These are phyloP conservation scores for Oophaga sylvatica DNA, from an alignment of 2,797 vertebrate genomes.

Conservation along the genomic window DNA sequence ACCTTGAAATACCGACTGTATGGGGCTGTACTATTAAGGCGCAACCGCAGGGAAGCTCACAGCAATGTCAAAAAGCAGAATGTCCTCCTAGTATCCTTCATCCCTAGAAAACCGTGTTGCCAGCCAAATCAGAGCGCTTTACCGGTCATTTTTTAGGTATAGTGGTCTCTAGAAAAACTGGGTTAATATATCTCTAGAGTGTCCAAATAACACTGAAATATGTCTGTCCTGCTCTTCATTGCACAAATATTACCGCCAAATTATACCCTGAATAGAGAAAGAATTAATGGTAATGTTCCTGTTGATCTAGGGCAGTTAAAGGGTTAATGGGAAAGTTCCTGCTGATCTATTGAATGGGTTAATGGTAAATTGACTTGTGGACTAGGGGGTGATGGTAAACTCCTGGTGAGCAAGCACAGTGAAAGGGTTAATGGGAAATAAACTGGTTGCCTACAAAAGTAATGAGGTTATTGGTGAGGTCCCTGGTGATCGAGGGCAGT, in stretches of 20 bases:
- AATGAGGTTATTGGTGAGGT: not conserved
- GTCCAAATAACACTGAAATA: too few relatives aligned
- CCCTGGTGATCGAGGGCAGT: not conserved
- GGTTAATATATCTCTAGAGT: too few relatives aligned
- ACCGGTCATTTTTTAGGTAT: not conserved
- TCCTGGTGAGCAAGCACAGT: too few relatives aligned
- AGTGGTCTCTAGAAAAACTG: not conserved
- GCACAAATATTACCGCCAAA: too few relatives aligned
- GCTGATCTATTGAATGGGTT: not conserved
- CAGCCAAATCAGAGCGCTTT: not conserved
- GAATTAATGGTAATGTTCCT: not conserved
- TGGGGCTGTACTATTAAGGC: conserved; percentile 40
- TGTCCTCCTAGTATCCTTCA: conserved; percentile 39
- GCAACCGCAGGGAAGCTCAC: conserved; percentile 41
- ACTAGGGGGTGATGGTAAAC: not conserved
- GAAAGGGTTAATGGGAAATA: too few relatives aligned
- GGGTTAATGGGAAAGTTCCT: not conserved
- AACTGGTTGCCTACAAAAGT: not conserved
- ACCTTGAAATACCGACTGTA: conserved; percentile 34
- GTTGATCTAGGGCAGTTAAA: not conserved
- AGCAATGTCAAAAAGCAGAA: conserved; percentile 47
- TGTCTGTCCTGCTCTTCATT: too few relatives aligned
- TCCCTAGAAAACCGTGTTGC: not conserved
- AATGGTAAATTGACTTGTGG: not conserved
- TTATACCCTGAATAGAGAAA: not conserved